Conservation (phyloP, 2,113 vertebrate species). For the Psilopsiagon aymara region DNA sequence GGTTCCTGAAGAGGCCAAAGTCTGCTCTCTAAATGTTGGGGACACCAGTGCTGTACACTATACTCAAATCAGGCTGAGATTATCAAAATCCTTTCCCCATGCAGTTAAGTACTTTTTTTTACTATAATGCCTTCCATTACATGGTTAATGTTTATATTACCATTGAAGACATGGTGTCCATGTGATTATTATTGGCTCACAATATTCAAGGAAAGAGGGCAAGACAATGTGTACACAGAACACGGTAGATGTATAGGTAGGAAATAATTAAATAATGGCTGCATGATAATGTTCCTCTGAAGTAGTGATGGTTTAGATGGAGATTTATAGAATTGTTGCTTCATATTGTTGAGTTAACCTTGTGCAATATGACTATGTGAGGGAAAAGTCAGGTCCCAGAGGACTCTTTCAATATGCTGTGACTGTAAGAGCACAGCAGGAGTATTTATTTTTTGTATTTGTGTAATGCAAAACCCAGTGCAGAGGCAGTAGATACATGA, state of each 20-base stretch:
- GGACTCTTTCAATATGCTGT: constrained; percentile 22
- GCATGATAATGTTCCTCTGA: neutral
- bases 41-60: neutral
- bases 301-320: neutral
- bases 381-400: constrained; percentile 31
- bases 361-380: neutral
- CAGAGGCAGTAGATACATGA: constrained; percentile 1
- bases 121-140: neutral
- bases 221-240: neutral
- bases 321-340: neutral
- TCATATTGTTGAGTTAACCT: constrained; percentile 35
- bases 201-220: neutral
- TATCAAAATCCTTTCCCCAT: neutral
- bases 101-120: neutral
- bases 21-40: neutral
- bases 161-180: neutral
- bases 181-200: neutral
- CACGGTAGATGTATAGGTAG: neutral
- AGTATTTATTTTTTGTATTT: constrained; percentile 28
- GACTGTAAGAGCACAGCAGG: constrained; percentile 17
- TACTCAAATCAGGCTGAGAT: neutral
- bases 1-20: too few relatives aligned
- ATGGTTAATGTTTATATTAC: neutral
- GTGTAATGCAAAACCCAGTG: constrained; percentile 17
- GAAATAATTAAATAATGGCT: neutral